These are phyloP conservation scores for Neomonachus schauinslandi DNA, from an alignment of 2,113 vertebrate species.

Conservation along the genomic window DNA sequence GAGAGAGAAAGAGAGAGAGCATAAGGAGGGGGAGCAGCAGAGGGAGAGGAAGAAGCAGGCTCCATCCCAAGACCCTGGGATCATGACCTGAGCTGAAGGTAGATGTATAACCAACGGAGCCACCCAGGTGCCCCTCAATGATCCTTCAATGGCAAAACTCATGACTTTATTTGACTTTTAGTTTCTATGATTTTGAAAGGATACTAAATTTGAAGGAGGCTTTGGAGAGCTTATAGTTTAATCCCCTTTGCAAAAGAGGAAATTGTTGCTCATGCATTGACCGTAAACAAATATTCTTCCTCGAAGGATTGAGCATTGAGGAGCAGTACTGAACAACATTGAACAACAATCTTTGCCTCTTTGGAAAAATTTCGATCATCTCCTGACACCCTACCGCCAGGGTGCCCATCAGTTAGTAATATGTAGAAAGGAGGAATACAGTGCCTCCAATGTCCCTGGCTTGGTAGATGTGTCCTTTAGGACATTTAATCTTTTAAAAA, in stretches of 20 bases:
- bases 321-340: background rate
- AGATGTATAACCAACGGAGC: too few species aligned
- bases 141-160: background rate
- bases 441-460: background rate
- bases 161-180: background rate
- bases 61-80: too few species aligned
- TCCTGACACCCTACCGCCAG: background rate
- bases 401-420: background rate
- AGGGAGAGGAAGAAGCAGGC: too few species aligned
- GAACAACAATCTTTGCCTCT: background rate
- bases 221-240: background rate
- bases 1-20: too few species aligned
- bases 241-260: background rate
- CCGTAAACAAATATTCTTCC: background rate
- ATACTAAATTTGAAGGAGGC: background rate
- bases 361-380: background rate
- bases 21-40: too few species aligned
- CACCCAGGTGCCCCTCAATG: too few species aligned
- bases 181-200: conserved; percentile 14
- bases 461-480: background rate
- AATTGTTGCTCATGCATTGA: background rate
- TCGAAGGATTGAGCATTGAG: background rate
- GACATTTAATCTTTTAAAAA: background rate
- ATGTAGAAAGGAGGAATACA: background rate
- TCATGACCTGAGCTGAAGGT: too few species aligned